These are phyloP conservation scores for Scaptomyza pallida DNA, from an alignment of 1,140 invertebrate genomes.

Conservation along the genomic window DNA sequence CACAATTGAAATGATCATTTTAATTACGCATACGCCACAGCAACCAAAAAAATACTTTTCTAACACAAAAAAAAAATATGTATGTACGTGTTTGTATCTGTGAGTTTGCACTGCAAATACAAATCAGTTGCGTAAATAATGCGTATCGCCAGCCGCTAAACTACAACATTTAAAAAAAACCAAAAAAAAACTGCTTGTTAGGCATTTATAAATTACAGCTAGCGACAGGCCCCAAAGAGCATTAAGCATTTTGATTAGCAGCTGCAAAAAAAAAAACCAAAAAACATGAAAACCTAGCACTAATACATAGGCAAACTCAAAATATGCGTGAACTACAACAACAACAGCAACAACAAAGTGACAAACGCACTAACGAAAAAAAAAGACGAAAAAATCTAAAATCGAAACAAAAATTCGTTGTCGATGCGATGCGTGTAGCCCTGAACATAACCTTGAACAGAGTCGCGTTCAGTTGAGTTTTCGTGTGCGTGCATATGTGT, in stretches of 20 bases:
- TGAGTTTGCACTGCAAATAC: constrained; percentile 76
- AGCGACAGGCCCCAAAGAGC: constrained; percentile 57
- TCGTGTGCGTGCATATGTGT: constrained; percentile 8
- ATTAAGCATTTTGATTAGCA: constrained; percentile 79
- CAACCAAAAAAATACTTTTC: too few relatives aligned
- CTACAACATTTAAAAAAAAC: not conserved
- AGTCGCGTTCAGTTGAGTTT: constrained; percentile 51
- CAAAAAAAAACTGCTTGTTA: constrained; percentile 43
- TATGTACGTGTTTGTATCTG: constrained; percentile 4
- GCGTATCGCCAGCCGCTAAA: constrained; percentile 54
- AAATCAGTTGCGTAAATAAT: constrained; percentile 82
- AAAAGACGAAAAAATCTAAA: constrained; percentile 40
- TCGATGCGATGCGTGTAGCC: constrained; percentile 80
- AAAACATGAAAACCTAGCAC: constrained; percentile 32
- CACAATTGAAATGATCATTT: constrained; percentile 17
- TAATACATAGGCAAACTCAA: constrained; percentile 24
- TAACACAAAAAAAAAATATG: not conserved
- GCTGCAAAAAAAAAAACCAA: constrained; percentile 69
- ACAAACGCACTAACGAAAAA: constrained; percentile 69
- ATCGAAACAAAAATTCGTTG: constrained; percentile 64
- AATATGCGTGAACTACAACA: constrained; percentile 54
- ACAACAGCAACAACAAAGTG: constrained; percentile 41
- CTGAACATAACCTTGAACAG: constrained; percentile 81
- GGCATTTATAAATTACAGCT: constrained; percentile 75
- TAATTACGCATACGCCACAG: constrained; percentile 9